Conservation (phyloP, 2,113 vertebrate genomes). For the Caretta caretta region DNA sequence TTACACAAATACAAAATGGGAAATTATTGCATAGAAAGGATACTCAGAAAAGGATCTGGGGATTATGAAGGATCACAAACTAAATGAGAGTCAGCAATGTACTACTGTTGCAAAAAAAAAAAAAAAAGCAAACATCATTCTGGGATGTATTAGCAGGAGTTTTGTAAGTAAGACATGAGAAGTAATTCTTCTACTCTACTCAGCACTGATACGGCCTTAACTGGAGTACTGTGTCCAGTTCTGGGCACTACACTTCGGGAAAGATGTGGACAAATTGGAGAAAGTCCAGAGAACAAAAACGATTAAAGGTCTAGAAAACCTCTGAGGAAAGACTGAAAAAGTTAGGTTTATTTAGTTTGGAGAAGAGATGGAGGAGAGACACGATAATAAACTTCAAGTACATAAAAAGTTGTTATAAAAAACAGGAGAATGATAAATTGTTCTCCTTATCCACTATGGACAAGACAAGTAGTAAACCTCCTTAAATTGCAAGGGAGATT, state of each 20-base stretch:
- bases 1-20: neutral
- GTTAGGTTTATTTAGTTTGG: neutral
- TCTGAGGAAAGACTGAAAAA: neutral
- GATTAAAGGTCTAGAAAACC: neutral
- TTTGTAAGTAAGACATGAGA: neutral
- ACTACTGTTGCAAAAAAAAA: neutral
- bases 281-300: neutral
- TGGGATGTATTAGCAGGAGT: neutral
- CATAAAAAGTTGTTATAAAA: neutral
- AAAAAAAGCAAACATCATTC: neutral
- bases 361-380: neutral
- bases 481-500: neutral
- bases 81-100: neutral
- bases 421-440: neutral
- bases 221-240: neutral
- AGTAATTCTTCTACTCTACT: neutral
- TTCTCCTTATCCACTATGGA: neutral
- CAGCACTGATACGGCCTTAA: neutral
- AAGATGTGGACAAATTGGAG: neutral
- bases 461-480: neutral
- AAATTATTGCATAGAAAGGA: neutral
- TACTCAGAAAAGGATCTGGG: neutral
- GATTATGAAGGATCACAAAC: neutral
- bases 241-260: neutral
- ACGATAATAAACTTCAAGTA: neutral